Evolutionary conservation across 2,797 vertebrate species (phyloP), one percentile per base, ranked within the genome.

Genomic region (Myripristis jacobus): DNA sequence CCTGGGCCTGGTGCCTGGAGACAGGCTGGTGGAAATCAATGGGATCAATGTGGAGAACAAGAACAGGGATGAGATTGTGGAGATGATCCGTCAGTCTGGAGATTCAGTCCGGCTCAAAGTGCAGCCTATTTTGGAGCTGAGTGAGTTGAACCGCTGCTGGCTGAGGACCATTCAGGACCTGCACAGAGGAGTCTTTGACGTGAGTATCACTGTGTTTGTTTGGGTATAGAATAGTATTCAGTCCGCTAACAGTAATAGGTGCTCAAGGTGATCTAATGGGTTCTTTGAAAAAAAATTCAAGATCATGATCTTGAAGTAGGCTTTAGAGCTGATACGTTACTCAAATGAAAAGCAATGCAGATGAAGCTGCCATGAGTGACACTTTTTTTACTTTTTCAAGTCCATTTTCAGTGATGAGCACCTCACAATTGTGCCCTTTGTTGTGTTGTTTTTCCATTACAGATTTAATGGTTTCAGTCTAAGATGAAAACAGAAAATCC

Each of bases 51-150:
- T 99, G 91, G 97, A 98, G 89, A 97, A 38, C 85, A 98, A 96
- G 83, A 96, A 85, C 87, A 93, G 98, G 70, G 97, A 99, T 6
- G 97, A 99, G 91, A 99, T 99, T 0, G 98, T 99, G 90, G 98
- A 99, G 92, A 98, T 97, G 97, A 99, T 99, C 89, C 96, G 97
- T 70, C 97, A 97, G 83, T 99, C 97, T 0, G 97, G 97, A 38
- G 97, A 99, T 46, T 93, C 92, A 0, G 97, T 99, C 41, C 91
- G 94, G 65, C 93, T 99, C 43, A 98, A 97, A 89, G 98, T 99
- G 87, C 97, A 97, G 85, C 95, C 97, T 16, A 99, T 99, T 75
- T 89, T 96, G 65, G 98, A 99, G 89, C 93, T 99, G 88, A 97
- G 96, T 0, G 98, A 99, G 93, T 88, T 98, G 87, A 98, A 96